These are phyloP conservation scores for Solen grandis DNA, from an alignment of 1,140 invertebrate species.

Conservation along the genomic window DNA sequence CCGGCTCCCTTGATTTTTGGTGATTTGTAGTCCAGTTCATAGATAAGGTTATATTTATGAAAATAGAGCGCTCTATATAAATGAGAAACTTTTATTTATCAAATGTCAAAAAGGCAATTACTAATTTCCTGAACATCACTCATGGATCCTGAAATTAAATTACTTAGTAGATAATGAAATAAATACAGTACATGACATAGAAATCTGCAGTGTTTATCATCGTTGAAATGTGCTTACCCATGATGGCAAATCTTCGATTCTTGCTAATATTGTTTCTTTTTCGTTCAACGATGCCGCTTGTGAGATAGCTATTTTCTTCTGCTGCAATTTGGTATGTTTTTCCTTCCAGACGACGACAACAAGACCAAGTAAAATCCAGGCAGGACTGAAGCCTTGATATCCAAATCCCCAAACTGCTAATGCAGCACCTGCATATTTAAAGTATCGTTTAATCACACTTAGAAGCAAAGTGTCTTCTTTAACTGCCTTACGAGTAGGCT, in stretches of 20 bases:
- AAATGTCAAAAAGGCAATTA: no score
- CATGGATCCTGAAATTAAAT: no score
- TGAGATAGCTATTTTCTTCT: slow-evolving; percentile 88
- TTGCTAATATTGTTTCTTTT: slow-evolving; percentile 91
- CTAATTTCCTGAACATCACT: no score
- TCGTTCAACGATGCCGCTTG: slow-evolving; percentile 91
- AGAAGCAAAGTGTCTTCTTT: slow-evolving; percentile 71
- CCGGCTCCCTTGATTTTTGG: no score
- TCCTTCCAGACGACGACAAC: slow-evolving; percentile 89
- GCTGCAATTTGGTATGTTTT: slow-evolving; percentile 88
- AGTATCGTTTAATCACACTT: slow-evolving; percentile 67
- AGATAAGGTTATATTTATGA: no score
- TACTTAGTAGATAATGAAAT: no score
- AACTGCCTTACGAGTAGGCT: slow-evolving; percentile 57
- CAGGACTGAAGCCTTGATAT: slow-evolving; percentile 91
- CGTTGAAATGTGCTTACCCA: no score
- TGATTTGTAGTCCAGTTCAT: no score
- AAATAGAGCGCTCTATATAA: no score
- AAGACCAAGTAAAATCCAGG: slow-evolving; percentile 93
- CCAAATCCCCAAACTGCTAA: slow-evolving; percentile 87
- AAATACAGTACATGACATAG: no score
- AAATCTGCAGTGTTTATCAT: no score
- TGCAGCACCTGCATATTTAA: slow-evolving; percentile 73
- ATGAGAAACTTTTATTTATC: no score
- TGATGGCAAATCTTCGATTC: slow-evolving; percentile 92